These are phyloP conservation scores for Salvator merianae DNA, from an alignment of 2,113 vertebrate species.

Conservation along the genomic window DNA sequence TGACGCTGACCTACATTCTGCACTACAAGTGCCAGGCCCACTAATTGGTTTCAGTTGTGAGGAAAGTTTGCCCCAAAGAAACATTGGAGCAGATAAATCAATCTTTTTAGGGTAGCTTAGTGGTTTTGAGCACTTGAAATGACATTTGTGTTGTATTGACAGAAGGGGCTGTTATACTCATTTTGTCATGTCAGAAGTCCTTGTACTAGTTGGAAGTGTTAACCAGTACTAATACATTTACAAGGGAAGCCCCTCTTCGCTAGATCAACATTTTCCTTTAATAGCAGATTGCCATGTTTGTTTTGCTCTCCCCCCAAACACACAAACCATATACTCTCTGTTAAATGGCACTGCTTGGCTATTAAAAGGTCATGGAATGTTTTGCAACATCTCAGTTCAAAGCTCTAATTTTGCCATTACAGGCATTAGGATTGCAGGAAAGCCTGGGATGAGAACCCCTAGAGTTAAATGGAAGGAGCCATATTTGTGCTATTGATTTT, in stretches of 20 bases:
- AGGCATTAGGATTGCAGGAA: constrained; percentile 38
- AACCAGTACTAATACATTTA: constrained; percentile 57
- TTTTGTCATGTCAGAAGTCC: constrained; percentile 68
- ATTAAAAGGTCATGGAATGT: constrained; percentile 52
- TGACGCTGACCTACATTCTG: constrained; percentile 88
- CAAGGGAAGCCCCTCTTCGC: constrained; percentile 47
- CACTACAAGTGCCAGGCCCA: constrained; percentile 84
- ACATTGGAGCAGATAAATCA: constrained; percentile 86
- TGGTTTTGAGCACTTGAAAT: constrained; percentile 74
- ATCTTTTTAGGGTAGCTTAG: constrained; percentile 85
- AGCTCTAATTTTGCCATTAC: constrained; percentile 57
- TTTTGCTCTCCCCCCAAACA: constrained; percentile 23
- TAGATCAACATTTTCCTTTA: constrained; percentile 50
- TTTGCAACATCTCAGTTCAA: constrained; percentile 48
- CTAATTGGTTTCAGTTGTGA: constrained; percentile 91
- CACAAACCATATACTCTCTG: background rate
- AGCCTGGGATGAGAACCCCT: constrained; percentile 28
- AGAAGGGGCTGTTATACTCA: constrained; percentile 58
- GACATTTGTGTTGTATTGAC: constrained; percentile 69
- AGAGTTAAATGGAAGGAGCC: constrained; percentile 36
- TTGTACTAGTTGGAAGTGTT: constrained; percentile 63
- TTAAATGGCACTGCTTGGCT: constrained; percentile 14
- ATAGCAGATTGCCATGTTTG: constrained; percentile 42
- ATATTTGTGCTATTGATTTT: background rate
- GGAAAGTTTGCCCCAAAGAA: constrained; percentile 86